Evolutionary conservation across 2,888 invertebrate genomes (phyloP).

Genomic region (Balanococcus diminutus): DNA sequence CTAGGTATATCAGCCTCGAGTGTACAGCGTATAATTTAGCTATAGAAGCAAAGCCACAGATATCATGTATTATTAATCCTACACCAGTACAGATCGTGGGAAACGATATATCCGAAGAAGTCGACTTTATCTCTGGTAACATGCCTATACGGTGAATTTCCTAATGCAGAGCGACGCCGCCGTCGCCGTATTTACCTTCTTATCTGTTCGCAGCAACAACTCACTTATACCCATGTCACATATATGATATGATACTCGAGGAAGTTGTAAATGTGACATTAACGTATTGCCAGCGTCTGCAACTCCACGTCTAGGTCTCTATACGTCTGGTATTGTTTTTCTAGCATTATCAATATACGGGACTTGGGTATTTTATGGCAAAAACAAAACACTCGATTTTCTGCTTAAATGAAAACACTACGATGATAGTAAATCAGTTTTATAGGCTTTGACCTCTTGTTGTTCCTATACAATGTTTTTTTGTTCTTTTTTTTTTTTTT

Average conservation of each 20-base stretch:
- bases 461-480: too few species aligned
- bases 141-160: not conserved
- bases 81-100: not conserved
- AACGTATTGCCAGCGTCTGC: constrained; percentile 31
- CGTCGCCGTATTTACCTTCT: not conserved
- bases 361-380: not conserved
- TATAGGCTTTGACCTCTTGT: not conserved
- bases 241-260: constrained; percentile 49
- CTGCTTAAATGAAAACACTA: too few species aligned
- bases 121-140: not conserved
- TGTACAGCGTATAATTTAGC: not conserved
- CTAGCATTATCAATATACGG: not conserved
- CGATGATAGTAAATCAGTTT: not conserved
- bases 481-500: too few species aligned
- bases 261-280: constrained; percentile 53
- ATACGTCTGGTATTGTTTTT: not conserved
- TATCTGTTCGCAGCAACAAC: constrained; percentile 11
- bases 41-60: not conserved
- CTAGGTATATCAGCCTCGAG: too few species aligned
- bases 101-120: not conserved
- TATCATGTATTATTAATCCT: constrained; percentile 31
- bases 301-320: not conserved
- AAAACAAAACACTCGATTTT: not conserved
- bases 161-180: not conserved
- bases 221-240: constrained; percentile 51